phyloP scores from a whole-genome alignment of 1,140 invertebrate genomes.

The Listronotus bonariensis region DNA sequence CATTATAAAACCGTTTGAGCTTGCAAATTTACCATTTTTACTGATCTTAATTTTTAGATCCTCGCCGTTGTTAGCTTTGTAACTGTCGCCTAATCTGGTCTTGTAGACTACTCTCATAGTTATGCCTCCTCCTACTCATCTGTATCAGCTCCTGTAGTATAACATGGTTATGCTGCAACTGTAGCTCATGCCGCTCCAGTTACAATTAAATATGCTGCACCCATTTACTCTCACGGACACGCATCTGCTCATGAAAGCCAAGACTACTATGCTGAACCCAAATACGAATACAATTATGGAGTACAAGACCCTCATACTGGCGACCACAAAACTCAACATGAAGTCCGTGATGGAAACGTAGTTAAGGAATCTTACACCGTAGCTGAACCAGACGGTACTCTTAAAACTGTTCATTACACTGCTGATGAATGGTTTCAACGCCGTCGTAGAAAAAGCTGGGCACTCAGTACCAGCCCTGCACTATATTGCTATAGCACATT shows the following conservation, averaged over 20 bases:
- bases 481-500: too few relatives aligned
- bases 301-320: slow-evolving; percentile 59
- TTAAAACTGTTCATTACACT: slow-evolving; percentile 58
- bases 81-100: slow-evolving; percentile 2
- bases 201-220: slow-evolving; percentile 6
- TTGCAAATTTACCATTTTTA: too few relatives aligned
- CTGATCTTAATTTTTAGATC: not conserved
- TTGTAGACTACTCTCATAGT: slow-evolving; percentile 8
- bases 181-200: not conserved
- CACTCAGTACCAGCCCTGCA: slow-evolving; percentile 25
- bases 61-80: not conserved
- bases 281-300: slow-evolving; percentile 59
- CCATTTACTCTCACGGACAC: not conserved
- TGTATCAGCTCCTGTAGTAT: not conserved
- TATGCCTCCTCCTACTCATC: slow-evolving; percentile 7
- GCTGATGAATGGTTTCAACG: slow-evolving; percentile 58
- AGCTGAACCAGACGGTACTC: slow-evolving; percentile 57
- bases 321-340: slow-evolving; percentile 59
- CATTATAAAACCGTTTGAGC: too few relatives aligned
- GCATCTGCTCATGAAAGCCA: slow-evolving; percentile 37
- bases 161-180: slow-evolving; percentile 1
- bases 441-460: slow-evolving; percentile 51
- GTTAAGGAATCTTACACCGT: slow-evolving; percentile 58
- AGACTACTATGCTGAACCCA: slow-evolving; percentile 59
- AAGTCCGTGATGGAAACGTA: slow-evolving; percentile 56